Conservation (phyloP, 2,888 invertebrate genomes). For the Argyresthia albistria region DNA sequence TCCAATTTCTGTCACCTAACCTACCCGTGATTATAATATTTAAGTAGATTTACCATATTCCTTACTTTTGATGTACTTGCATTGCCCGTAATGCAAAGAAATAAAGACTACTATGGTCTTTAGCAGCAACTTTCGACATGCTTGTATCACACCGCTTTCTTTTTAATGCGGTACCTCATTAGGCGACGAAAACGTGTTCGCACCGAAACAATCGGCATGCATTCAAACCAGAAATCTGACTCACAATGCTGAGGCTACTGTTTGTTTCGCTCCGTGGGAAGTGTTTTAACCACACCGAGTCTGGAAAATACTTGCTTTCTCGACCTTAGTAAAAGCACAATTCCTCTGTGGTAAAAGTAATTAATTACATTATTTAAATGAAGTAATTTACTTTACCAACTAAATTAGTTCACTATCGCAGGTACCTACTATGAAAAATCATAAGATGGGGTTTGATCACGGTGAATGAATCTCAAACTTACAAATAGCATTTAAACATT, state of each 20-base stretch:
- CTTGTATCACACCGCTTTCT: constrained; percentile 34
- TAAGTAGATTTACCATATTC: not conserved
- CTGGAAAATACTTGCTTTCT: not conserved
- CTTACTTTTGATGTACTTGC: not conserved
- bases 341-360: too few relatives aligned
- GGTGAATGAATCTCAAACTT: too few relatives aligned
- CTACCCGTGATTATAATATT: not conserved
- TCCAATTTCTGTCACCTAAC: constrained; percentile 41
- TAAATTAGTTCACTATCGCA: too few relatives aligned
- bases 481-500: not conserved
- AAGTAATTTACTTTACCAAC: too few relatives aligned
- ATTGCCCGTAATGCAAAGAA: not conserved
- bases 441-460: too few relatives aligned
- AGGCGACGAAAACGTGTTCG: constrained; percentile 41
- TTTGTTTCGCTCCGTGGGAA: not conserved
- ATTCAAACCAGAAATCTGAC: constrained; percentile 34
- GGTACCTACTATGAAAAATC: too few relatives aligned
- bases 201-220: constrained; percentile 31
- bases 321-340: not conserved
- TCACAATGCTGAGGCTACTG: constrained; percentile 18
- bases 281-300: not conserved
- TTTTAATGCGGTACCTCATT: constrained; percentile 50
- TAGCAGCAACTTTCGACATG: constrained; percentile 13
- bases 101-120: not conserved
- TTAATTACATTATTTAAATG: too few relatives aligned